These are phyloP conservation scores for Cardinalis cardinalis DNA, from an alignment of 2,113 vertebrate species.

Conservation along the genomic window DNA sequence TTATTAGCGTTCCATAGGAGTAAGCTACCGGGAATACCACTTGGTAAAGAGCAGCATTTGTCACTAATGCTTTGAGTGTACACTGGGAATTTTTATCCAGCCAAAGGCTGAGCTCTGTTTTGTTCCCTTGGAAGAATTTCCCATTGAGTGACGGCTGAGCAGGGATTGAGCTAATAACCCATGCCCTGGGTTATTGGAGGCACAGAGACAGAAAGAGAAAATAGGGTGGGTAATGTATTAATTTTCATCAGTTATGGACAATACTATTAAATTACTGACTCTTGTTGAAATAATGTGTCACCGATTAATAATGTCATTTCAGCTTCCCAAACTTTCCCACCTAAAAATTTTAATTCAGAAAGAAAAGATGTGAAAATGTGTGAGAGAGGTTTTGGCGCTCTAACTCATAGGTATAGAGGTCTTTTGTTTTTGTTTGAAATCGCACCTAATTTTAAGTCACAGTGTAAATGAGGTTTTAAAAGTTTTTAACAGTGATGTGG, in stretches of 20 bases:
- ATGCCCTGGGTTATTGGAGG: constrained; percentile 32
- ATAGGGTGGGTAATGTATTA: constrained; percentile 5
- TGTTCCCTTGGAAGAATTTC: constrained; percentile 39
- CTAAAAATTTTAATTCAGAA: not conserved
- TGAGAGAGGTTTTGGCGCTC: not conserved
- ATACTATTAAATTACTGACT: constrained; percentile 26
- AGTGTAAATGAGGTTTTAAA: constrained; percentile 69
- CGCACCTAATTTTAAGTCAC: constrained; percentile 64
- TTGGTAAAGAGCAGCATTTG: not conserved
- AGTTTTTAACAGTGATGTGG: constrained; percentile 69
- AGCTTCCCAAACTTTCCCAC: constrained; percentile 16
- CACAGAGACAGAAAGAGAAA: constrained; percentile 3
- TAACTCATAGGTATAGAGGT: not conserved
- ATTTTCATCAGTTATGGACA: constrained; percentile 55
- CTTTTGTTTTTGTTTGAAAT: constrained; percentile 60
- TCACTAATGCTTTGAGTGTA: not conserved
- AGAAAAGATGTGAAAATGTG: not conserved
- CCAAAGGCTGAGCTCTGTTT: constrained; percentile 12
- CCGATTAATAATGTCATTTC: constrained; percentile 1
- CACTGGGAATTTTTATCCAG: not conserved
- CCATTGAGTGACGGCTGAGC: constrained; percentile 23
- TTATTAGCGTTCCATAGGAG: not conserved
- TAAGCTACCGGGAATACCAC: not conserved
- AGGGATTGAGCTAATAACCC: constrained; percentile 39
- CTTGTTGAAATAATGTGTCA: constrained; percentile 20